phyloP scores from a whole-genome alignment of 2,888 invertebrate genomes.

The Drosophila rubida region DNA sequence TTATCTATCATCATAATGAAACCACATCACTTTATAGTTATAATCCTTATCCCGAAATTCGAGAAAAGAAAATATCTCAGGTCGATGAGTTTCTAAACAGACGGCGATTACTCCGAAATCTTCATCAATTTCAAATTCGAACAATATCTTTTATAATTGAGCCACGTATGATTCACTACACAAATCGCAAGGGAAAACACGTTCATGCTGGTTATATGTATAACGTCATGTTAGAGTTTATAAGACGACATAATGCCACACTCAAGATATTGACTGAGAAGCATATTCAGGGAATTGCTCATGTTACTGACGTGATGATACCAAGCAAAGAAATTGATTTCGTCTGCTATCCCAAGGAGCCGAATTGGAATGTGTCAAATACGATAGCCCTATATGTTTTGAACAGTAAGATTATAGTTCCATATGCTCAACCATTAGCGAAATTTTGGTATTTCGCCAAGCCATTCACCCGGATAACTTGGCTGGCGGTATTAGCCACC shows the following conservation, averaged over 20 bases:
- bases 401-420: constrained; percentile 37
- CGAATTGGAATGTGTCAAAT: not conserved
- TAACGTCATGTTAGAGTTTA: constrained; percentile 46
- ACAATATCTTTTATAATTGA: constrained; percentile 10
- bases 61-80: constrained; percentile 7
- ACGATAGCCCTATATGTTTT: constrained; percentile 11
- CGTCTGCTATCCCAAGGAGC: constrained; percentile 9
- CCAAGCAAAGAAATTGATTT: constrained; percentile 11
- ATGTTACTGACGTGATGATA: not conserved
- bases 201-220: constrained; percentile 59
- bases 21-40: constrained; percentile 41
- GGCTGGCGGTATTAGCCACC: constrained; percentile 38
- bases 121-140: constrained; percentile 30
- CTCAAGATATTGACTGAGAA: not conserved
- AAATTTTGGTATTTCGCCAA: constrained; percentile 56
- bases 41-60: constrained; percentile 51
- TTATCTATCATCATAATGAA: constrained; percentile 24
- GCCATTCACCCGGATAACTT: constrained; percentile 44
- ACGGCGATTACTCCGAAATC: constrained; percentile 15
- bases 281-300: accelerated
- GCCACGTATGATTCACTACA: constrained; percentile 48
- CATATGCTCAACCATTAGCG: constrained; percentile 55
- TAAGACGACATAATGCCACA: constrained; percentile 52
- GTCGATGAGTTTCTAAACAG: constrained; percentile 46
- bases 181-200: constrained; percentile 22